These are phyloP conservation scores for Aselliscus stoliczkanus DNA, from an alignment of 2,797 vertebrate species.

Conservation along the genomic window DNA sequence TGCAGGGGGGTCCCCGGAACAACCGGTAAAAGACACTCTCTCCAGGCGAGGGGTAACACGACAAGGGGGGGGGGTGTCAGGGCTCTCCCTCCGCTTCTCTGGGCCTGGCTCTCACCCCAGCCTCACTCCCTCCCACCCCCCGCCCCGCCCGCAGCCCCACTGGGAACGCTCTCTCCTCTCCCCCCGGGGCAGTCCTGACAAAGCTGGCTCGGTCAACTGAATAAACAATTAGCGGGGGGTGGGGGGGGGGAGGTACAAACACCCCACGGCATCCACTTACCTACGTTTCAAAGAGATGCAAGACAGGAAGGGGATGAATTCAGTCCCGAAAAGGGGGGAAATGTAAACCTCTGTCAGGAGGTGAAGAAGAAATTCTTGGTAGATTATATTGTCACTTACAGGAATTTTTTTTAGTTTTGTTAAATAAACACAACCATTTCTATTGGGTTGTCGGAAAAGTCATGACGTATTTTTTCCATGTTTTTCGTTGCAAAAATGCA, in stretches of 20 bases:
- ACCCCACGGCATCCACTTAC: background rate
- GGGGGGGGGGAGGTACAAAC: background rate
- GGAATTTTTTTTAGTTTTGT: background rate
- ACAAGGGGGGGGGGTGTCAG: background rate
- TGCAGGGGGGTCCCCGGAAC: background rate
- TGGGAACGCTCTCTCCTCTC: background rate
- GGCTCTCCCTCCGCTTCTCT: background rate
- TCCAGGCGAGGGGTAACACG: background rate
- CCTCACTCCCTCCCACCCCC: no score
- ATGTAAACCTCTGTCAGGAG: background rate
- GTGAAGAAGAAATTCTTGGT: background rate
- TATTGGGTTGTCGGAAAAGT: no score
- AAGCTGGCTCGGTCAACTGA: background rate
- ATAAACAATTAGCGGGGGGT: slow-evolving; percentile 27
- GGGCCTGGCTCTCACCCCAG: no score
- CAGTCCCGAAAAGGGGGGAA: background rate
- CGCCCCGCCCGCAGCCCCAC: background rate
- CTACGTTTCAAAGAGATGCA: background rate
- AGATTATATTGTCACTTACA: background rate
- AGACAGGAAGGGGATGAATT: background rate
- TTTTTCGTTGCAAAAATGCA: no score
- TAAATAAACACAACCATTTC: background rate
- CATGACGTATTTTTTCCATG: no score
- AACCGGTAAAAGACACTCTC: background rate
- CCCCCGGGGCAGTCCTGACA: background rate